Percentiles rank a stretch among this genome's conserved stretches.
Conservation (phyloP, 2,113 vertebrate species). For the Callipepla californica region DNA sequence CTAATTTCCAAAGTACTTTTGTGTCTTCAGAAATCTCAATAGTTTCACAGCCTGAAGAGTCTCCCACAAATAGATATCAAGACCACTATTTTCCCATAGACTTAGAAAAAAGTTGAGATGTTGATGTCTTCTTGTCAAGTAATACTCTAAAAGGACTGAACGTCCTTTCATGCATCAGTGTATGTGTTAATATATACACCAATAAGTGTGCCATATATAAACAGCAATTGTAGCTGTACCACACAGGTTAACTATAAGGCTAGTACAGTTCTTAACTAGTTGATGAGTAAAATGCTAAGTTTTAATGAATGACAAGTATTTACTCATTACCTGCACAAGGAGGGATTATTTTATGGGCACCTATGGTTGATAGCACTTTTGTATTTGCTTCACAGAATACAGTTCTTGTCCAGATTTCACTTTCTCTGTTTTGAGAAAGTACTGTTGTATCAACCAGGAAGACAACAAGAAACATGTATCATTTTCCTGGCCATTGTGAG, state of each 20-base stretch:
- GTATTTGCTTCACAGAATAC: background rate
- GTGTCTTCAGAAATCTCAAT: background rate
- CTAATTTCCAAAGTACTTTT: background rate
- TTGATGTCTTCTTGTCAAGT: background rate
- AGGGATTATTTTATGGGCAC: background rate
- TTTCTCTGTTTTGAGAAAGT: background rate
- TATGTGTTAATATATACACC: background rate
- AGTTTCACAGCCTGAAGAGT: background rate
- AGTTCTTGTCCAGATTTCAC: background rate
- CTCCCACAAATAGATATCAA: background rate
- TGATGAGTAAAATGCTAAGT: background rate
- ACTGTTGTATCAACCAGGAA: conserved; percentile 38
- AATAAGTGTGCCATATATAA: background rate
- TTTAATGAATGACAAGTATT: background rate
- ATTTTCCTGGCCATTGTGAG: conserved; percentile 45
- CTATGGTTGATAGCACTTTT: background rate
- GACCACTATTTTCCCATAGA: background rate
- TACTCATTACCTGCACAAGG: too few relatives aligned
- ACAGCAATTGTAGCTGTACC: background rate
- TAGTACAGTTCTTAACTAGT: background rate
- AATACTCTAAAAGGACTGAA: background rate
- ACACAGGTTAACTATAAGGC: background rate
- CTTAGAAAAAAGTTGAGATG: background rate
- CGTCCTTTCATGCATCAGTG: background rate
- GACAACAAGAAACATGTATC: background rate